A percentile compares a stretch with the other conserved stretches of the same genome.
Evolutionary conservation across 2,113 vertebrate genomes (phyloP).

Genomic region (Phalacrocorax brasilianus): DNA sequence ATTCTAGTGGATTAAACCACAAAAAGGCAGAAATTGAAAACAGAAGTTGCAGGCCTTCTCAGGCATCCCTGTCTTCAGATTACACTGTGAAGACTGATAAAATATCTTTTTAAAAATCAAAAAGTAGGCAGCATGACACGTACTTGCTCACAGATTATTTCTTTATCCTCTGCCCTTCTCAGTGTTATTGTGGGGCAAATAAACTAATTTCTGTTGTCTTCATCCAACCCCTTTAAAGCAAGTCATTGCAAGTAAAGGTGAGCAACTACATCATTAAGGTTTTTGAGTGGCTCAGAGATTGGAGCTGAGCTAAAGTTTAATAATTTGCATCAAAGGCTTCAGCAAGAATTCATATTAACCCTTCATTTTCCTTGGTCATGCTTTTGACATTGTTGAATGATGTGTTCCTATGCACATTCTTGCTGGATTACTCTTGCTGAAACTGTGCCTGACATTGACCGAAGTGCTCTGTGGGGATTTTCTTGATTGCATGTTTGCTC

Average conservation of each 20-base stretch:
- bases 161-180: slow-evolving; percentile 23
- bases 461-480: neutral
- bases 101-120: neutral
- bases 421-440: neutral
- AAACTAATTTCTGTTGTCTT: neutral
- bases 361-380: neutral
- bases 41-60: neutral
- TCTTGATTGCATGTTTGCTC: slow-evolving; percentile 25
- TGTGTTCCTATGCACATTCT: neutral
- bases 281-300: neutral
- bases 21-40: neutral
- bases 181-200: neutral
- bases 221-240: neutral
- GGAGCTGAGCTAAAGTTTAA: neutral
- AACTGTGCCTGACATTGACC: neutral
- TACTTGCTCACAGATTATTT: neutral
- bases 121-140: neutral
- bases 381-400: neutral
- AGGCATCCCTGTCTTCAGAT: neutral
- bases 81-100: neutral
- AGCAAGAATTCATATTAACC: neutral
- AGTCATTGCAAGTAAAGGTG: neutral
- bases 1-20: neutral
- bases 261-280: neutral
- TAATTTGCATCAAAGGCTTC: neutral